Percentiles rank a stretch among this genome's conserved stretches.
These are phyloP conservation scores for Scaptomyza flava DNA, from an alignment of 2,888 invertebrate genomes.

Conservation along the genomic window DNA sequence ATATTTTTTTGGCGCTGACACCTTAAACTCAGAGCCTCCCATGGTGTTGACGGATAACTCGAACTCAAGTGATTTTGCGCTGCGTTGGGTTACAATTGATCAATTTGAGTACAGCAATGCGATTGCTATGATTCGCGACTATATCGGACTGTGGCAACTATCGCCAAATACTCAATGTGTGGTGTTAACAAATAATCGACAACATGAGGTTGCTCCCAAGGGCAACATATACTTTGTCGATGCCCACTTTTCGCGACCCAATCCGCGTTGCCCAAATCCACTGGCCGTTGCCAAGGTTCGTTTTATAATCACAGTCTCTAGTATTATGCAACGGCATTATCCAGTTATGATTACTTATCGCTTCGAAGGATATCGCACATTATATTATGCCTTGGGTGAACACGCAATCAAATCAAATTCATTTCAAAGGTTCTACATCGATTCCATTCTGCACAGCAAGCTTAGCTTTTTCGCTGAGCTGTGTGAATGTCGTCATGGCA, in stretches of 20 bases:
- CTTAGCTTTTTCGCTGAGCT: slow-evolving; percentile 72
- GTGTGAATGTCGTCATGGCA: slow-evolving; percentile 70
- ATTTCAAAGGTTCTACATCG: slow-evolving; percentile 78
- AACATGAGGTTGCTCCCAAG: slow-evolving; percentile 49
- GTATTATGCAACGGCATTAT: slow-evolving; percentile 60
- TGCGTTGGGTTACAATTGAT: slow-evolving; percentile 53
- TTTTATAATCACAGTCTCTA: slow-evolving; percentile 75
- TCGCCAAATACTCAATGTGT: slow-evolving; percentile 78
- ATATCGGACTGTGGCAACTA: slow-evolving; percentile 72
- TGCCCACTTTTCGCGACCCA: slow-evolving; percentile 81
- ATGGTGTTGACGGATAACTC: not conserved
- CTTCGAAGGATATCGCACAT: slow-evolving; percentile 77
- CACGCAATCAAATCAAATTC: slow-evolving; percentile 40
- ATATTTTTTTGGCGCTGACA: not conserved
- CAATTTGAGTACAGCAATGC: slow-evolving; percentile 62
- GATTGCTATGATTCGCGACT: slow-evolving; percentile 68
- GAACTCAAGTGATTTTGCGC: slow-evolving; percentile 18
- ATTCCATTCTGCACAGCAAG: slow-evolving; percentile 74
- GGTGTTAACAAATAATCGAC: slow-evolving; percentile 55
- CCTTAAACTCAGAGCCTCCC: not conserved
- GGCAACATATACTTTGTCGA: slow-evolving; percentile 74
- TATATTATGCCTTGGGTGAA: slow-evolving; percentile 69
- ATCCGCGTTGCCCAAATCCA: slow-evolving; percentile 80
- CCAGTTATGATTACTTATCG: slow-evolving; percentile 81
- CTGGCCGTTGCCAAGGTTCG: slow-evolving; percentile 81